Evolutionary conservation across 2,797 vertebrate genomes (phyloP).

Genomic region (Pelodytes ibericus): DNA sequence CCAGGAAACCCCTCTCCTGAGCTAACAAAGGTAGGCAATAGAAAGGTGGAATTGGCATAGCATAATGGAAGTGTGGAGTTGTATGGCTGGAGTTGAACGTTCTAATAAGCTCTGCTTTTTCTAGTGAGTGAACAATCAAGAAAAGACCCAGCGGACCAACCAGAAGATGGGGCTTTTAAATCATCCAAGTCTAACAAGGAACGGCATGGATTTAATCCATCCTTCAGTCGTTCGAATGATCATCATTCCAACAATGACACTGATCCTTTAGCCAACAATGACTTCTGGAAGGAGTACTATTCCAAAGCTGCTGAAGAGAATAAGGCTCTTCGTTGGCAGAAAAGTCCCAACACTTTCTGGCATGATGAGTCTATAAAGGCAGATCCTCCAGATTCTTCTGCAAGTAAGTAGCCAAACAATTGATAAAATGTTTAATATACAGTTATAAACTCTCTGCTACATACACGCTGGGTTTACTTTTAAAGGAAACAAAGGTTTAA

Average conservation of each 20-base stretch:
- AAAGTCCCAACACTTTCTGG: slow-evolving; percentile 25
- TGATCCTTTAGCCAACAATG: slow-evolving; percentile 59
- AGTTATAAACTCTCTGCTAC: no score
- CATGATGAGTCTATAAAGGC: slow-evolving; percentile 31
- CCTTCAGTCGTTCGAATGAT: slow-evolving; percentile 86
- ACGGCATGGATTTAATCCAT: slow-evolving; percentile 83
- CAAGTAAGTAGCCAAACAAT: slow-evolving; percentile 58
- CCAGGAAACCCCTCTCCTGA: no score
- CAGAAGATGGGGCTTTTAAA: slow-evolving; percentile 55
- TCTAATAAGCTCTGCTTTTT: background rate
- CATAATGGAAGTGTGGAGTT: no score
- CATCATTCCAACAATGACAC: background rate
- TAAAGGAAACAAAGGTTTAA: background rate
- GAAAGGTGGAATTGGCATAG: no score
- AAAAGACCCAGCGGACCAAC: slow-evolving; percentile 10
- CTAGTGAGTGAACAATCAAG: slow-evolving; percentile 62
- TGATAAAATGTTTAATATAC: background rate
- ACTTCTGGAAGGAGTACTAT: slow-evolving; percentile 66
- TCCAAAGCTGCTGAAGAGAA: slow-evolving; percentile 40
- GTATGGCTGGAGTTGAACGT: no score
- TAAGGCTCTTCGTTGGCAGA: background rate
- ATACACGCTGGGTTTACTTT: no score
- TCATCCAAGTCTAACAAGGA: slow-evolving; percentile 69
- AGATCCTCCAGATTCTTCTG: slow-evolving; percentile 18
- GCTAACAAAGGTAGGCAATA: no score